Conservation (phyloP, 2,113 vertebrate species). For the Pseudolaguvia tuberculata region DNA sequence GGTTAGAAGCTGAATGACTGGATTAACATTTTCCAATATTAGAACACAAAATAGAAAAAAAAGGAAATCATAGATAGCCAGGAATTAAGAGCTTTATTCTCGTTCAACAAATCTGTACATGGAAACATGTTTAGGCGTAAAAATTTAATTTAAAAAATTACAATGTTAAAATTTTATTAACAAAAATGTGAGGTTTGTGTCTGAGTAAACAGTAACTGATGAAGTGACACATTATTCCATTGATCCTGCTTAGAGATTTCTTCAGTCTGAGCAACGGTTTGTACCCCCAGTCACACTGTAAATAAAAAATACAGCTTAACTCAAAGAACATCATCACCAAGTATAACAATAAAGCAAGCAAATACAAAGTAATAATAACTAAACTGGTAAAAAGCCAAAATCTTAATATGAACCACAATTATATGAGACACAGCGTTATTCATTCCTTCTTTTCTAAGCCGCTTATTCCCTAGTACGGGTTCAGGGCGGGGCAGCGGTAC, state of each 20-base stretch:
- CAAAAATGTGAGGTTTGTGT: not conserved
- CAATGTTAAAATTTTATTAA: too few species aligned
- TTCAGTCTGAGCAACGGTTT: not conserved
- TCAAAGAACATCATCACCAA: not conserved
- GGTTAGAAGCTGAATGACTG: too few species aligned
- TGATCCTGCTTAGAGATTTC: not conserved
- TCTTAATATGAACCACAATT: not conserved
- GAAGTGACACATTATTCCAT: not conserved
- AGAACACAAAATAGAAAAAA: not conserved
- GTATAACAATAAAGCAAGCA: not conserved
- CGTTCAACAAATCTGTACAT: constrained; percentile 47
- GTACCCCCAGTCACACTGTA: not conserved
- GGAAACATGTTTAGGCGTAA: constrained; percentile 52
- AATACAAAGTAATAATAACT: not conserved
- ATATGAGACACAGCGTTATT: not conserved
- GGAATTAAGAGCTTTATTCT: constrained; percentile 22
- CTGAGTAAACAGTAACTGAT: constrained; percentile 13
- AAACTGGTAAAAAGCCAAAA: too few species aligned
- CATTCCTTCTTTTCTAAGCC: too few species aligned
- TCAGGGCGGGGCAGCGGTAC: too few species aligned
- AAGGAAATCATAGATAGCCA: not conserved
- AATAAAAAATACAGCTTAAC: not conserved
- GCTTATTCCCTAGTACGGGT: too few species aligned
- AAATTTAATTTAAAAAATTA: constrained; percentile 39
- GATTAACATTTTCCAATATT: not conserved